Conservation (phyloP, 2,888 invertebrate genomes). For the Neoscelio sp. region DNA sequence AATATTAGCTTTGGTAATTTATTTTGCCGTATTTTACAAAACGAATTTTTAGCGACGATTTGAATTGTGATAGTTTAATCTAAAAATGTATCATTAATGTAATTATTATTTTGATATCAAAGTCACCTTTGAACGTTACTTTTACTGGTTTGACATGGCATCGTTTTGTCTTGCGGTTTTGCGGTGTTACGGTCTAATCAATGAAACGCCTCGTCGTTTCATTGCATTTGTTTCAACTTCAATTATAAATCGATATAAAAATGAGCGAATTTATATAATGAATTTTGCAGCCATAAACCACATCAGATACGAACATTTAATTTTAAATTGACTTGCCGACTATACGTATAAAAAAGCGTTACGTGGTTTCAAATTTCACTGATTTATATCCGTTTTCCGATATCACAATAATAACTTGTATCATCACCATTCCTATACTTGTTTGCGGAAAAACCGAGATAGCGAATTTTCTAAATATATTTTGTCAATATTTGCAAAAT, state of each 20-base stretch:
- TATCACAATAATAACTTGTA: slow-evolving; percentile 8
- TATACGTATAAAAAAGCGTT: not conserved
- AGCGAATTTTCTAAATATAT: slow-evolving; percentile 2
- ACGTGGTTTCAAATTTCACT: slow-evolving; percentile 8
- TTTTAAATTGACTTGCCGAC: not conserved
- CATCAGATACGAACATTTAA: slow-evolving; percentile 23
- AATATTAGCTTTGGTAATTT: slow-evolving; percentile 49
- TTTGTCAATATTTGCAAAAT: slow-evolving; percentile 2
- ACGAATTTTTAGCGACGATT: slow-evolving; percentile 34
- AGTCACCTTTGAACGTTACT: slow-evolving; percentile 17
- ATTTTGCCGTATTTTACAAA: slow-evolving; percentile 30
- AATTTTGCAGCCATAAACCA: slow-evolving; percentile 19
- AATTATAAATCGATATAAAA: slow-evolving; percentile 13
- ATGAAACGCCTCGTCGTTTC: not conserved
- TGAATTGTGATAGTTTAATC: slow-evolving; percentile 36
- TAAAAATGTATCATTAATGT: slow-evolving; percentile 35
- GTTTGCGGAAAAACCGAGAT: not conserved
- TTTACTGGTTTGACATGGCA: not conserved
- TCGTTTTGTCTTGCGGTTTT: slow-evolving; percentile 18
- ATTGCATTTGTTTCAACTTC: not conserved
- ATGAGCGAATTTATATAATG: slow-evolving; percentile 20
- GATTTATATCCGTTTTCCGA: slow-evolving; percentile 18
- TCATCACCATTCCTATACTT: not conserved
- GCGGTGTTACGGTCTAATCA: not conserved
- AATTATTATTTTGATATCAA: slow-evolving; percentile 27